Base-by-base conservation (phyloP, 2,113 vertebrate genomes). In the Anarhynchus alexandrinus region DNA sequence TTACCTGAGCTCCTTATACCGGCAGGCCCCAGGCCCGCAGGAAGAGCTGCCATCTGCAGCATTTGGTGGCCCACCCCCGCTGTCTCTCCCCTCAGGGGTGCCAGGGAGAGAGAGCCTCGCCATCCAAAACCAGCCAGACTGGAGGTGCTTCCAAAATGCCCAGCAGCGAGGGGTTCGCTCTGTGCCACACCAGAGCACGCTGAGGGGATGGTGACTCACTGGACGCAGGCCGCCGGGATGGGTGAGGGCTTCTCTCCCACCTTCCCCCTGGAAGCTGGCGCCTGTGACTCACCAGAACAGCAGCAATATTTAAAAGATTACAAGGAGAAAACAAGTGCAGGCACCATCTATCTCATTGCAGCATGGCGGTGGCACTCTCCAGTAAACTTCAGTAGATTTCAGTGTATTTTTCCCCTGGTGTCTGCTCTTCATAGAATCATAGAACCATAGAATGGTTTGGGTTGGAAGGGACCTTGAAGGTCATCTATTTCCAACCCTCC, bases 41-140 rank as follows among this genome's bases (percentile, higher is more conserved):
- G 26, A 51, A 22, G 64, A 36, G 17, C 3, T 1, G 2, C 38
- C 40, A 15, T 9, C 19, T 23, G 12, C 32, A 6, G 19, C 2
- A 1, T 6, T 17, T 2, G 18, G 11, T 6, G 38, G 16, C 19
- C 25, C 9, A n/a, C 1, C 0, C 3, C 11, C 9, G 5, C 1
- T 40, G 0, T 5, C 10, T 15, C 15, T 8, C 9, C 27, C 42
- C 54, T 47, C 5, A 1, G 34, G 7, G 0, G 0, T 38, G 49
- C 34, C 80, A 6, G 27, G 23, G 42, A 7, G 51, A 36, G 42
- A 7, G 51, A 36, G 49, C 32, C 26, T 51, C 3, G 0, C 34
- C 6, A 4, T 5, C 57, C 70, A 11, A 2, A 32, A 3, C 4
- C 1, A 4, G 15, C 12, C 26, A 7, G 15, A 0, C 19, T 0